Evolutionary conservation across 2,797 vertebrate genomes (phyloP).

Genomic region (Acrossocheilus fasciatus): DNA sequence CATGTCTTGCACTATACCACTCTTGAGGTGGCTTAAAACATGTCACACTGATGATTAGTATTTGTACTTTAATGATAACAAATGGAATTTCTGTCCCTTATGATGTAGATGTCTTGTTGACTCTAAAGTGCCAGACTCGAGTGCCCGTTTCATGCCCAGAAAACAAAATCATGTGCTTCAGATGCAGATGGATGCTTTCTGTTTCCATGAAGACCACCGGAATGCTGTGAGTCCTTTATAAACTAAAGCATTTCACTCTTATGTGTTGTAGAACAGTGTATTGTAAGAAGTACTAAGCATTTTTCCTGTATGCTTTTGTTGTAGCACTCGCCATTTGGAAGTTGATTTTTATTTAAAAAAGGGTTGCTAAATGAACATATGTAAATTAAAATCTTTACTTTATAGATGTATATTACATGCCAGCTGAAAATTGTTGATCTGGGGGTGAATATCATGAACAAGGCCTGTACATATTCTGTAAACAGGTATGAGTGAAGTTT

Average conservation of each 20-base stretch:
- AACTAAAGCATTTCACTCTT: not conserved
- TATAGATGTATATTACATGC: constrained; percentile 49
- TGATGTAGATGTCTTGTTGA: constrained; percentile 46
- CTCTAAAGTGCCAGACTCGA: not conserved
- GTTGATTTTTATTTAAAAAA: not conserved
- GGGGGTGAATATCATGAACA: constrained; percentile 16
- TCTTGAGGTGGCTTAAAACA: not conserved
- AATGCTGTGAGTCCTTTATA: not conserved
- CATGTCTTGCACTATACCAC: not conserved
- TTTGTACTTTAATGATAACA: not conserved
- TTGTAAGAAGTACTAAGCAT: not conserved
- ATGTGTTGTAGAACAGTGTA: not conserved
- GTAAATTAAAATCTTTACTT: not conserved
- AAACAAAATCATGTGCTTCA: constrained; percentile 35
- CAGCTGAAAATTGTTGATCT: constrained; percentile 40
- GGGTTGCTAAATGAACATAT: not conserved
- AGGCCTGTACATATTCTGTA: constrained; percentile 43
- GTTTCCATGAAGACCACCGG: not conserved
- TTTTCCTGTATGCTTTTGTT: not conserved
- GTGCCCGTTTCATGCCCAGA: constrained; percentile 13
- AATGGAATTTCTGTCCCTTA: not conserved
- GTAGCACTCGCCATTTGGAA: not conserved
- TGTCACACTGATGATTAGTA: not conserved
- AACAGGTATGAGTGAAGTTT: constrained; percentile 15
- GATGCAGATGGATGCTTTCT: constrained; percentile 33